These are phyloP conservation scores for Horisme vitalbata DNA, from an alignment of 2,888 invertebrate species.

Conservation along the genomic window DNA sequence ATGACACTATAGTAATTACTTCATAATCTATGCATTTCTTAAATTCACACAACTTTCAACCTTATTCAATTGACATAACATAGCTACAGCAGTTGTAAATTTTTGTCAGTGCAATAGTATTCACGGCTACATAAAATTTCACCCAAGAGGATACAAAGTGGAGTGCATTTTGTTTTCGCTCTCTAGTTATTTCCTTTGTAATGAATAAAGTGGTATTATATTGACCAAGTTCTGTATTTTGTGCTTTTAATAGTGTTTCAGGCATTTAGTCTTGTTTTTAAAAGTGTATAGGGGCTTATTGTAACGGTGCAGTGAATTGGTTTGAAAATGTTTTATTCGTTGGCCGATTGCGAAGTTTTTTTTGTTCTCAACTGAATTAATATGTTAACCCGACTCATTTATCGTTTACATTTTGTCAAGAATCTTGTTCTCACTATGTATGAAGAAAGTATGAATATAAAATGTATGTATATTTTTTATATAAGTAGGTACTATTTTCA, in stretches of 20 bases:
- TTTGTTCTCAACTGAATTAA: too few species aligned
- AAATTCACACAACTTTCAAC: slow-evolving; percentile 14
- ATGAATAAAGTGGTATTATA: slow-evolving; percentile 41
- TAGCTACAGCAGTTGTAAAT: slow-evolving; percentile 21
- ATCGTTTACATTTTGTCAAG: too few species aligned
- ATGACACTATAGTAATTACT: slow-evolving; percentile 5
- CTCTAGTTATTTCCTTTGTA: slow-evolving; percentile 36
- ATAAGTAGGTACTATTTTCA: too few species aligned
- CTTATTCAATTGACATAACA: slow-evolving; percentile 3
- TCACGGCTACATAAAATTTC: slow-evolving; percentile 36
- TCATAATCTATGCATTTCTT: background rate
- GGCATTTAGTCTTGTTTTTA: slow-evolving; percentile 3
- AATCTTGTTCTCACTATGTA: too few species aligned
- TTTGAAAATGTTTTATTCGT: too few species aligned
- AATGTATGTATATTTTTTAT: too few species aligned
- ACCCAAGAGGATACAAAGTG: slow-evolving; percentile 36
- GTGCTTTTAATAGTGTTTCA: slow-evolving; percentile 6
- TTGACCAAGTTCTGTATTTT: slow-evolving; percentile 29
- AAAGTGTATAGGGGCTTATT: too few species aligned
- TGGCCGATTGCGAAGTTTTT: too few species aligned
- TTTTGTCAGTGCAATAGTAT: slow-evolving; percentile 36
- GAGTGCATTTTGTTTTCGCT: slow-evolving; percentile 40
- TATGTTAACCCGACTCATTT: too few species aligned
- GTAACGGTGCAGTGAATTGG: too few species aligned
- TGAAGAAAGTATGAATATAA: too few species aligned